phyloP scores from a whole-genome alignment of 2,113 vertebrate genomes.

The Chaetura pelagica region DNA sequence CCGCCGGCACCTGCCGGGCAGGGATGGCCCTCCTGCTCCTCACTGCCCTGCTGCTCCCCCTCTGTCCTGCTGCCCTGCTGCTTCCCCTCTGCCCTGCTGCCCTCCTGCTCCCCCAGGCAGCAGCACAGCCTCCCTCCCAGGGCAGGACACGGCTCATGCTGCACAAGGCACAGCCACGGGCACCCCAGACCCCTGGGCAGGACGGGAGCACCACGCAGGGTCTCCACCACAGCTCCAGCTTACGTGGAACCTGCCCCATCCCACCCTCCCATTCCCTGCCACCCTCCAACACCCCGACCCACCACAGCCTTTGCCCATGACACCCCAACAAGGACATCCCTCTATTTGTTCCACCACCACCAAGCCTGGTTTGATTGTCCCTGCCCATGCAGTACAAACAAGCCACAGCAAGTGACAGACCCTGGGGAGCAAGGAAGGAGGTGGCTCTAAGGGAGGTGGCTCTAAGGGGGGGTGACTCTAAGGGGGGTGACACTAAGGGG shows the following conservation, averaged over 20 bases:
- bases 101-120: not conserved
- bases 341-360: not conserved
- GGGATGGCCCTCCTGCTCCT: not conserved
- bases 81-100: not conserved
- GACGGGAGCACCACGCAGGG: accelerated
- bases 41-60: too few species aligned
- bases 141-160: not conserved
- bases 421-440: accelerated
- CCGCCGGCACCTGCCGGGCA: not conserved
- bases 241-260: not conserved
- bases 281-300: accelerated
- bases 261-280: not conserved
- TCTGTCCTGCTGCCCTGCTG: not conserved
- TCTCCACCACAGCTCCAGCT: not conserved
- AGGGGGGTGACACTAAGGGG: too few species aligned
- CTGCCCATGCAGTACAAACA: not conserved
- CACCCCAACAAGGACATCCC: not conserved
- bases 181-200: not conserved
- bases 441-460: not conserved
- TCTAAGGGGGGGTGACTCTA: too few species aligned
- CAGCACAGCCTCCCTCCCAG: not conserved
- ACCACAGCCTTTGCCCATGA: accelerated
- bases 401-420: not conserved
- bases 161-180: not conserved
- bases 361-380: not conserved